A percentile compares a stretch with the other conserved stretches of the same genome.
These are phyloP conservation scores for Leptinotarsa lineolata DNA, from an alignment of 1,140 invertebrate genomes.

Conservation along the genomic window DNA sequence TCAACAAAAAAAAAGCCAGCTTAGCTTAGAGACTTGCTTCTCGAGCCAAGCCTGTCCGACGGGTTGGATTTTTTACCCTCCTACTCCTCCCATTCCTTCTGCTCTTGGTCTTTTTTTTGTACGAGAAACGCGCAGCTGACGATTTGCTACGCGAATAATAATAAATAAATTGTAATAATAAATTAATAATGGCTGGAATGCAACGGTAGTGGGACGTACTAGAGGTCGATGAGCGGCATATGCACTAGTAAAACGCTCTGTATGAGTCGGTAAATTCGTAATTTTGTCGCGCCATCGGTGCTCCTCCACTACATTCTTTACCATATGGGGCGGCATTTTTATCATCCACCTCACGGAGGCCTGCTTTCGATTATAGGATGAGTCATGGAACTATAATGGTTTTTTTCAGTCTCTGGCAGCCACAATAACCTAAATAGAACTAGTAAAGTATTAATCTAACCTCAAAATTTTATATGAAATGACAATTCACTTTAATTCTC, in stretches of 20 bases:
- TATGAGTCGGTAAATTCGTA: not conserved
- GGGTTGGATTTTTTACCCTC: constrained; percentile 10
- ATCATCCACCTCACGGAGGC: not conserved
- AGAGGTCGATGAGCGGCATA: constrained; percentile 16
- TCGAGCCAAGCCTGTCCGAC: constrained; percentile 16
- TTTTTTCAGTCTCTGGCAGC: not conserved
- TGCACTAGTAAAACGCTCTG: not conserved
- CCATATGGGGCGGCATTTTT: not conserved
- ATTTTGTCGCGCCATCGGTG: not conserved
- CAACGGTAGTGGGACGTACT: not conserved
- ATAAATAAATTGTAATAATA: constrained; percentile 25
- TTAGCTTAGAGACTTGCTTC: constrained; percentile 2
- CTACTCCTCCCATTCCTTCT: not conserved
- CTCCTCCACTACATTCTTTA: not conserved
- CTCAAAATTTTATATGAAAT: too few species aligned
- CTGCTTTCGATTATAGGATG: not conserved
- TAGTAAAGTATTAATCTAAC: too few species aligned
- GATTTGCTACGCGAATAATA: constrained; percentile 16
- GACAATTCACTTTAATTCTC: too few species aligned
- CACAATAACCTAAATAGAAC: too few species aligned
- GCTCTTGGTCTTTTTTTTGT: not conserved
- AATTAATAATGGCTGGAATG: constrained; percentile 19
- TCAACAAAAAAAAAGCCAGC: not conserved
- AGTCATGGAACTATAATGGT: not conserved
- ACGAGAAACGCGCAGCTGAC: not conserved